Percentiles rank a stretch among this genome's conserved stretches.
phyloP scores from a whole-genome alignment of 2,797 vertebrate species.

The Pogoniulus pusillus region DNA sequence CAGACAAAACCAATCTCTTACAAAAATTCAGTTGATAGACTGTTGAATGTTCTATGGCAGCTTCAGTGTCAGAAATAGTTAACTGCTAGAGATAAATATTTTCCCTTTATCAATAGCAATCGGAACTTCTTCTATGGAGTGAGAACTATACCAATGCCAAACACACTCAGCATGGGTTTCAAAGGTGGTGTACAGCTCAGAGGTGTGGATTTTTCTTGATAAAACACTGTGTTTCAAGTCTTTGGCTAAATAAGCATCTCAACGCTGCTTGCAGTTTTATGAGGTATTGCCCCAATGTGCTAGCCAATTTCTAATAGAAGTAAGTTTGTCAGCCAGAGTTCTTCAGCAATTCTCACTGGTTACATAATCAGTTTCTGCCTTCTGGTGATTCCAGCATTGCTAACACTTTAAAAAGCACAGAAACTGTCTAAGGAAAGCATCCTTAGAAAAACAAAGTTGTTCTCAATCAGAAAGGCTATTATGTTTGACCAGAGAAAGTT shows the following conservation, averaged over 20 bases:
- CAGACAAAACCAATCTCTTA: neutral
- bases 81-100: neutral
- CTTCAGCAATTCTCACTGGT: neutral
- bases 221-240: neutral
- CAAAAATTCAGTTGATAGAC: neutral
- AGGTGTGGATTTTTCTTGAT: neutral
- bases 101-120: neutral
- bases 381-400: neutral
- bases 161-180: neutral
- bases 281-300: neutral
- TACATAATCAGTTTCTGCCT: neutral
- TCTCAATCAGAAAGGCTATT: neutral
- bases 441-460: neutral
- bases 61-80: neutral
- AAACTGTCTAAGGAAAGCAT: neutral
- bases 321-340: neutral
- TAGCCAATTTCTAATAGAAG: neutral
- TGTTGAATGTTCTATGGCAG: neutral
- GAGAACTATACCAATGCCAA: neutral
- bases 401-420: neutral
- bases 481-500: neutral
- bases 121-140: neutral
- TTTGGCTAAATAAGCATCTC: neutral
- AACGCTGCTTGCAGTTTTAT: neutral
- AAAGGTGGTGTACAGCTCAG: neutral